phyloP scores from a whole-genome alignment of 35 echinoderm and acorn worm species.

The Apostichopus parvimensis region DNA sequence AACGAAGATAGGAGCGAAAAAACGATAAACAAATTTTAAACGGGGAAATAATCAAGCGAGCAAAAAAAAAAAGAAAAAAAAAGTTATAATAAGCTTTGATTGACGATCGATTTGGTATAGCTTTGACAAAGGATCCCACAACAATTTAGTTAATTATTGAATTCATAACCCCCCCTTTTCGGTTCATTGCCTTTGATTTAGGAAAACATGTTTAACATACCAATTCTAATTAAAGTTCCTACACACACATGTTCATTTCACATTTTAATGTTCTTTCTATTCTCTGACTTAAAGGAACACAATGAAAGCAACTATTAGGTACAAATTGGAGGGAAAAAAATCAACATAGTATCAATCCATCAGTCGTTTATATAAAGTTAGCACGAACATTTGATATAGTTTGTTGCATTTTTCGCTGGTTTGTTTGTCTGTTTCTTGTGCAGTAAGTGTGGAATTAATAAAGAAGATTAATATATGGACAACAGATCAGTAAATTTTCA shows the following conservation, averaged over 20 bases:
- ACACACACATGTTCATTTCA: background rate
- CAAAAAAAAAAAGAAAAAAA: background rate
- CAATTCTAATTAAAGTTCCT: slow-evolving; percentile 10
- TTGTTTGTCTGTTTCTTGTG: no score
- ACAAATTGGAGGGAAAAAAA: no score
- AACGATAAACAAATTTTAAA: slow-evolving; percentile 6
- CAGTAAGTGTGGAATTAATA: no score
- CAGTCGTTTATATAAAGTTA: no score
- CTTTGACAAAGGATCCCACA: slow-evolving; percentile 6
- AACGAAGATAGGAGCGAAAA: background rate
- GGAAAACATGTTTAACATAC: background rate
- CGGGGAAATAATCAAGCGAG: background rate
- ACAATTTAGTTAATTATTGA: slow-evolving; percentile 2
- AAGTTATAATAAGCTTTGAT: background rate
- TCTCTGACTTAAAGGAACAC: no score
- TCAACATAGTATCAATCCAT: no score
- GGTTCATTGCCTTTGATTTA: background rate
- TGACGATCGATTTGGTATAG: background rate
- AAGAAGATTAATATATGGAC: no score
- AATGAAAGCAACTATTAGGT: no score
- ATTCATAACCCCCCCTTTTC: background rate
- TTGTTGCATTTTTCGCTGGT: no score
- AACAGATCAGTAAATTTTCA: no score
- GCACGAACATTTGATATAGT: no score
- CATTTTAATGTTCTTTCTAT: no score